Evolutionary conservation across 1,140 invertebrate species (phyloP), one percentile per base, ranked within the genome.

Genomic region (Drosophila sp.): DNA sequence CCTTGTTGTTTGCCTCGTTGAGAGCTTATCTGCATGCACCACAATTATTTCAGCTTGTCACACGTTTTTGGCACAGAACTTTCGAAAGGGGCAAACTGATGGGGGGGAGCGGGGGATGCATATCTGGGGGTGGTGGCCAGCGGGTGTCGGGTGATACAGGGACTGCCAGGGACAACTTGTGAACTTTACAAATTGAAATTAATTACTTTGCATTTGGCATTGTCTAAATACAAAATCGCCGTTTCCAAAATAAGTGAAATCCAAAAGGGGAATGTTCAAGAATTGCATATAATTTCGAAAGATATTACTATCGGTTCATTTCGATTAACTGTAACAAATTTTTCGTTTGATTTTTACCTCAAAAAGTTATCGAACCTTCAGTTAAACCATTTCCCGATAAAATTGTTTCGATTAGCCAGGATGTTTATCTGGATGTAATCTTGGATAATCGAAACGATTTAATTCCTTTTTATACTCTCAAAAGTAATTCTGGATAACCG

Each of bases 141-240:
- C 44, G 65, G 60, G 56, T 17, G 27, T 5, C 11, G 54, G 29
- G 29, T 1, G 1, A n/a, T 6, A 27, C 44, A 50, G 35, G 35
- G 35, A 27, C 23, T 50, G 23, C 6, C 32, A n/a, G 56, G 55
- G 66, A 69, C 76, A 80, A 81, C 74, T 87, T 70, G 79, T 87
- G 82, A 86, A 87, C 79, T 86, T 87, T 82, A 79, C 82, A 86
- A 87, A 86, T 82, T 82, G 83, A 86, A 87, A 86, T 87, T 82
- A 87, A 86, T 86, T 86, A 86, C 83, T 83, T 72, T 66, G 69
- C 68, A 76, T 76, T 29, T 79, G 76, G 65, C 76, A 69, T 55
- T 55, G 25, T 55, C 23, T 54, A 27, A 54, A 35, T 35, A 23
- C 6, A 35, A 58, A 33, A 17, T 33, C 29, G 41, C 29, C 1